Evolutionary conservation across 2,113 vertebrate species (phyloP), one percentile per base, ranked within the genome.

Genomic region (Xyliphius kryptos): DNA sequence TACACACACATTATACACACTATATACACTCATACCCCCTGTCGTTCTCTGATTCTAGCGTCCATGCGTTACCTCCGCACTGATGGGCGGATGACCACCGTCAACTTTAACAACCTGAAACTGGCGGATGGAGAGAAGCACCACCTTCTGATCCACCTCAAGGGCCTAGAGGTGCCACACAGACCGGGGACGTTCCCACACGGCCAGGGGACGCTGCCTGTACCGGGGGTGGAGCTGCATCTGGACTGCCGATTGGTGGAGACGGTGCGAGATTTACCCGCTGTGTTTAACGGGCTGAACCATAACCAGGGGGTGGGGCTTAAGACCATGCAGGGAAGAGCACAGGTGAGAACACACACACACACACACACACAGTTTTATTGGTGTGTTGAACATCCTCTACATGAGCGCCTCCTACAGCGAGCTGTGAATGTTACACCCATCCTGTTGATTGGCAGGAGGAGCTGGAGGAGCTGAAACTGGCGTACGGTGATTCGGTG

Each of bases 171-270:
- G 70, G 87, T 82, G 58, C 78, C 61, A 9, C 47, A 61, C 44
- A 40, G 73, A 21, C 74, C 44, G 17, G 88, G 83, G 3, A 38
- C 65, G 5, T 44, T 68, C 15, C 61, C 56, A 36, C 55, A 52
- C 3, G 44, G 56, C 9, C 66, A 63, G 50, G 66, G 50, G 32
- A 50, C 41, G 0, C 13, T 73, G 41, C 70, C 65, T 3, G 40
- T 80, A 0, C 86, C 85, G 9, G 83, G 86, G 1, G 14, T 91
- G 20, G 91, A 97, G 64, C 74, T 99, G 43, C 95, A 96, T 58
- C 53, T 97, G 74, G 95, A 98, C 86, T 99, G 95, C 73, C 77
- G 81, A 66, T 89, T 92, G 80, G 88, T 91, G 56, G 93, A 96
- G 74, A 89, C 88, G 0, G 2, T 91, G 75, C 82, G 87, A 72